Evolutionary conservation across 2,888 invertebrate species (phyloP), one percentile per base, ranked within the genome.

Genomic region (Phortica magna): DNA sequence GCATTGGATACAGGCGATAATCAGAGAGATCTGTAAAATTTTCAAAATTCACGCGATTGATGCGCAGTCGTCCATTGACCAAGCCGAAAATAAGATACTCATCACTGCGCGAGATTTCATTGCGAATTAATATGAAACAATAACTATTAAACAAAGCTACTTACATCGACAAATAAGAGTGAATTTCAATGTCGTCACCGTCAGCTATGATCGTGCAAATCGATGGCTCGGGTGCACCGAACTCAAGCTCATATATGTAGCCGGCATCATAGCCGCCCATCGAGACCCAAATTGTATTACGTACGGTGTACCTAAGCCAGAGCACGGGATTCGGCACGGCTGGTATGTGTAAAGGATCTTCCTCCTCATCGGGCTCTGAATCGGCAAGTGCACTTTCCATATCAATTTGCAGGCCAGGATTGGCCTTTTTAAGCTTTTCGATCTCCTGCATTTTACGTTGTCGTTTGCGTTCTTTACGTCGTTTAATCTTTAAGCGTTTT

Each of bases 1-100:
- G 97, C 95, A 96, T 95, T 1, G 95, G 93, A 53, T 96, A 91
- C 57, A 93, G 92, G 92, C 95, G 95, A 84, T 94, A 95, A 85
- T 96, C 95, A 0, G 93, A 91, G 2, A 95, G 90, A 89, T 95
- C 93, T 6, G 92, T 90, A 77, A 93, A 93, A 83, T 94, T 91
- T 0, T 92, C 82, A 0, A 87, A 82, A 78, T 94, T 93, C 0
- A 93, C 83, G 73, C 90, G 92, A 81, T 94, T 93, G 0, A 95
- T 90, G 12, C 95, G 93, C 41, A 95, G 91, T 64, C 92, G 92
- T 0, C 95, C 95, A 80, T 94, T 93, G 80, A 93, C 89, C 92
- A 95, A 93, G 39, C 94, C 95, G 78, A 95, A 92, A 48, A 95
- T 89, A 0, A 95, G 80, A 84, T 92, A 95, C n/a, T 93, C 90